These are phyloP conservation scores for Centropus unirufus DNA, from an alignment of 2,113 vertebrate species.

Conservation along the genomic window DNA sequence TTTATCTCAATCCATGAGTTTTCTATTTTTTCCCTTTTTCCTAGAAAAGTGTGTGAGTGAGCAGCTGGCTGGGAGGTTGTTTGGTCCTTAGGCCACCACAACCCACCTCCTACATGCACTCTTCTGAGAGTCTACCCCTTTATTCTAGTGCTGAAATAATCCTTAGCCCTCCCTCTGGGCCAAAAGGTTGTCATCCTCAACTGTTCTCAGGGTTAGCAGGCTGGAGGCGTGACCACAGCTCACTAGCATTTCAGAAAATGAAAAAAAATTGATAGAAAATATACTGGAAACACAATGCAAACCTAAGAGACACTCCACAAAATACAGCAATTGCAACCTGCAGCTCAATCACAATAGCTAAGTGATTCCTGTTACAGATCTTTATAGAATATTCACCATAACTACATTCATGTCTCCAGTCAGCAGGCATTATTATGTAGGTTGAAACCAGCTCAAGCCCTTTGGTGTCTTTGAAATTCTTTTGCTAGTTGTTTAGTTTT, in stretches of 20 bases:
- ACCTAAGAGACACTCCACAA: neutral
- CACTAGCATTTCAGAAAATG: neutral
- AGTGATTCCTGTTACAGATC: neutral
- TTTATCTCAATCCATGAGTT: neutral
- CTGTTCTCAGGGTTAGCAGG: neutral
- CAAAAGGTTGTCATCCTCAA: neutral
- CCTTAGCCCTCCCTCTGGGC: neutral
- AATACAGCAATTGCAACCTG: neutral
- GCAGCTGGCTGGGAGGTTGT: neutral
- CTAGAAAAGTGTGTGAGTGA: neutral
- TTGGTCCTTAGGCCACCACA: neutral
- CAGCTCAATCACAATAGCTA: neutral
- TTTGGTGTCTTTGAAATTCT: neutral
- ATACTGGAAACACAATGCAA: neutral
- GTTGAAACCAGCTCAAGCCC: neutral
- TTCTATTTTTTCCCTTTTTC: neutral
- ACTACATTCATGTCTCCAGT: accelerated
- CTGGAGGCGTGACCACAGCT: accelerated
- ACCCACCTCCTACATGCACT: accelerated
- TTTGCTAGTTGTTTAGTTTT: neutral
- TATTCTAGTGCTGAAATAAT: neutral
- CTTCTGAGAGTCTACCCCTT: neutral
- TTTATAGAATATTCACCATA: neutral
- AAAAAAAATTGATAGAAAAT: neutral
- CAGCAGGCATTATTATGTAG: neutral